Evolutionary conservation across 2,888 invertebrate species (phyloP), one percentile per base, ranked within the genome.

Genomic region (Tromatobia lineatoria): DNA sequence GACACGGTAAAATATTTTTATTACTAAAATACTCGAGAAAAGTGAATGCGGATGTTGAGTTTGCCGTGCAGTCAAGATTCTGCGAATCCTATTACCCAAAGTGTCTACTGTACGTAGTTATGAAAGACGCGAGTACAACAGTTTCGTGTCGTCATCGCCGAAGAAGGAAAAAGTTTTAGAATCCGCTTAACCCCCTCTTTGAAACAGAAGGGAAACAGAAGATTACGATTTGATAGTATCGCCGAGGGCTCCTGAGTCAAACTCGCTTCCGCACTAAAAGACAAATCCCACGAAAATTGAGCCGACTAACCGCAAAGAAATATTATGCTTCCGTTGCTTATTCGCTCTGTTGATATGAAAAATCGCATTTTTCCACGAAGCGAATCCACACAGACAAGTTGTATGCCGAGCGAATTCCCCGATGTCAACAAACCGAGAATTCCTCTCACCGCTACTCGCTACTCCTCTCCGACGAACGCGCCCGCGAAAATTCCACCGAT

Each of bases 401-500:
- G 47, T 50, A 50, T 61, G n/a, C 61, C 71, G 15, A 50, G 38
- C 23, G 54, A 69, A 74, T 78, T 74, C 70, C 78, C 71, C 45
- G 8, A 69, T 74, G 77, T 82, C 82, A 66, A 73, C 73, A 77
- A 77, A 61, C 38, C 57, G 57, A 71, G 50, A 61, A 47, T 67
- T 64, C 29, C 15, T 57, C 57, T 42, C n/a, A 59, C 67, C 10
- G 1, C 10, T 4, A 4, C 29, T 20, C 66, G 23, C 42, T 15
- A 13, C 15, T 57, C 71, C 23, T 15, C 66, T 20, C 0, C 66
- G 20, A 7, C 34, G 7, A 15, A n/a, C 42, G 13, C 25, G 7
- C 45, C 11, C 45, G 45, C 15, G 45, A 15, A 59, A 73, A 73
- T 73, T n/a, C 73, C 45, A 59, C 73, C 20, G 42, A 59, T 59